Conservation (phyloP, 2,113 vertebrate genomes). For the Antechinus stuartii region DNA sequence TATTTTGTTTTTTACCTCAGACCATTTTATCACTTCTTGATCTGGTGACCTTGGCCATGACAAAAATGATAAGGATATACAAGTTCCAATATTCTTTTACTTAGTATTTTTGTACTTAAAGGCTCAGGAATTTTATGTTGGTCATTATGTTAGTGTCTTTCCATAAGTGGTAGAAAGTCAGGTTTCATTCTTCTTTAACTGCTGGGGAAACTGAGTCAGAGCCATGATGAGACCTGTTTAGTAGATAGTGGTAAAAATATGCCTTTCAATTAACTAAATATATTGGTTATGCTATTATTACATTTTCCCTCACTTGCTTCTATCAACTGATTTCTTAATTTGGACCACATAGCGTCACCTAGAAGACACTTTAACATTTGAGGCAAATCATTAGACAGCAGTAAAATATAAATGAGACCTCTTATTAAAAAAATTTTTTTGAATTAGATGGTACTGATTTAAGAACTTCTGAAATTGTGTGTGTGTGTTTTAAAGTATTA, state of each 20-base stretch:
- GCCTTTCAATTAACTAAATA: neutral
- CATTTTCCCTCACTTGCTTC: neutral
- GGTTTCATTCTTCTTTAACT: neutral
- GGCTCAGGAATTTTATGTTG: neutral
- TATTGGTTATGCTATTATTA: neutral
- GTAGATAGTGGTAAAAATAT: neutral
- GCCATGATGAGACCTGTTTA: neutral
- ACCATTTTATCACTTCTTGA: neutral
- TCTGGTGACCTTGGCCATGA: neutral
- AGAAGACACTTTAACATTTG: neutral
- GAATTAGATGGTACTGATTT: neutral
- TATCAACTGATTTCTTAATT: neutral
- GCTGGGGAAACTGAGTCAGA: neutral
- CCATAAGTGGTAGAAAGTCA: neutral
- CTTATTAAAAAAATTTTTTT: conserved; percentile 30
- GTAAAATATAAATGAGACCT: conserved; percentile 25
- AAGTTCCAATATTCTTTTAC: neutral
- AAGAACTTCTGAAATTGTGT: neutral
- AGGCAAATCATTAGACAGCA: conserved; percentile 14
- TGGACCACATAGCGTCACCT: neutral
- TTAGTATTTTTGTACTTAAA: neutral
- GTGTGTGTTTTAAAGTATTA: conserved; percentile 61
- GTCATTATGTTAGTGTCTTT: neutral
- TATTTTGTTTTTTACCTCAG: neutral
- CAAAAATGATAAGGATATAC: neutral